Evolutionary conservation across 2,888 invertebrate species (phyloP), one percentile per base, ranked within the genome.

Genomic region (Pterostichus madidus): DNA sequence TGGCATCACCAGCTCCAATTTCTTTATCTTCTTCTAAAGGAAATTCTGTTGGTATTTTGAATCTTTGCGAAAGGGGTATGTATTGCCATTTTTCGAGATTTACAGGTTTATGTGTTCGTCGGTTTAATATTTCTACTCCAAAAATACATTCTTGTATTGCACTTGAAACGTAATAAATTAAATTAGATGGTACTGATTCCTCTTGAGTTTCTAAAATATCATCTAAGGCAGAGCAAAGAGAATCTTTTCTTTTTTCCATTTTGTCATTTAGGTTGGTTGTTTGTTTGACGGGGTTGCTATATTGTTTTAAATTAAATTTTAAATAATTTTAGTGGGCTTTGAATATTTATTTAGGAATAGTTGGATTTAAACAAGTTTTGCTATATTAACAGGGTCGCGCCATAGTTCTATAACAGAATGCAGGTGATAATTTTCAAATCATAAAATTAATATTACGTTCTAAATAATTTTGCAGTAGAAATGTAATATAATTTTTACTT

Each of bases 11-110:
- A 24, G 24, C 24, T 35, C 35, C 61, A 24, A 24, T 24, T 61
- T 61, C 5, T 13, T 46, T 7, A 13, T 73, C 73, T 32, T 24
- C 73, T 8, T 73, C 61, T 4, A 52, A 49, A 7, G 73, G 3
- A 5, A 8, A 35, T 10, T 5, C 32, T 71, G 5, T 10, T 39
- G 11, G 24, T 59, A 6, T 15, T 59, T 31, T 31, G 3, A 31
- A 24, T 59, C 24, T 59, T 59, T 59, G 11, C 4, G 4, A 5
- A 0, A 59, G 2, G 24, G 59, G 11, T 59, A 31, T 59, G 24
- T 59, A 17, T 8, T 53, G 0, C 10, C 31, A 59, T 4, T 31
- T 10, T 24, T 17, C 7, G 17, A 59, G 24, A 24, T 59, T 10
- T 8, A 24, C 11, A 24, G 24, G 31, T 5, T 31, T 17, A 11